A percentile compares a stretch with the other conserved stretches of the same genome.
phyloP scores from a whole-genome alignment of 1,140 invertebrate genomes.

The Drosophila novamexicana region DNA sequence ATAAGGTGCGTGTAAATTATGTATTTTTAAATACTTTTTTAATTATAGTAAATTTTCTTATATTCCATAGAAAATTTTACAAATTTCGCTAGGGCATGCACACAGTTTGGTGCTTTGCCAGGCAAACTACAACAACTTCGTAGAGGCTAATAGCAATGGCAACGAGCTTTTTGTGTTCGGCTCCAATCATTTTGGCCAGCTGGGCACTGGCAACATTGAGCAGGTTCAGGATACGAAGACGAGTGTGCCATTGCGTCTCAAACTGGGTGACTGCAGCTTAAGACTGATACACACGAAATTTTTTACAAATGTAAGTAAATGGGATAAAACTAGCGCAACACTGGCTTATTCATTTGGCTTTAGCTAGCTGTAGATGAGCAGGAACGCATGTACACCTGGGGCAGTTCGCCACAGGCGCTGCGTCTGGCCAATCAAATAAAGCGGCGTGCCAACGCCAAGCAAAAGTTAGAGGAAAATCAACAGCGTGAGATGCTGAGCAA shows the following conservation, averaged over 20 bases:
- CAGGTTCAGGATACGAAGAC: slow-evolving; percentile 56
- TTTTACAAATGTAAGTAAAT: slow-evolving; percentile 91
- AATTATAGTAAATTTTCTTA: background rate
- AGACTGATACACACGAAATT: slow-evolving; percentile 90
- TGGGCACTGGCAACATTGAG: slow-evolving; percentile 87
- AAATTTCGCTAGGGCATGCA: slow-evolving; percentile 90
- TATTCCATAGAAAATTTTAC: slow-evolving; percentile 83
- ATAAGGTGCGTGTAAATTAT: slow-evolving; percentile 78
- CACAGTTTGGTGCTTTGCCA: slow-evolving; percentile 88
- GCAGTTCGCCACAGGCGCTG: slow-evolving; percentile 91
- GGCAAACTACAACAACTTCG: slow-evolving; percentile 33
- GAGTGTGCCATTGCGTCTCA: slow-evolving; percentile 86
- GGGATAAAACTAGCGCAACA: background rate
- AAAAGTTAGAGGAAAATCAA: slow-evolving; percentile 84
- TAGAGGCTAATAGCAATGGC: slow-evolving; percentile 76
- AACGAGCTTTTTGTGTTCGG: slow-evolving; percentile 90
- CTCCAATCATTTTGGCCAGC: slow-evolving; percentile 91
- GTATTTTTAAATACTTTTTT: no score
- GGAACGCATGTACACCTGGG: slow-evolving; percentile 91
- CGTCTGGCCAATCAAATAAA: slow-evolving; percentile 88
- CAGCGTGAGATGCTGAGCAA: slow-evolving; percentile 72
- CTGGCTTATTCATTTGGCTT: slow-evolving; percentile 25
- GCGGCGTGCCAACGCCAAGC: slow-evolving; percentile 86
- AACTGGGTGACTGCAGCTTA: slow-evolving; percentile 86
- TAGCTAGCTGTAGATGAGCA: slow-evolving; percentile 89